Evolutionary conservation across 2,888 invertebrate genomes (phyloP).

Genomic region (Alviniconcha strummeri): DNA sequence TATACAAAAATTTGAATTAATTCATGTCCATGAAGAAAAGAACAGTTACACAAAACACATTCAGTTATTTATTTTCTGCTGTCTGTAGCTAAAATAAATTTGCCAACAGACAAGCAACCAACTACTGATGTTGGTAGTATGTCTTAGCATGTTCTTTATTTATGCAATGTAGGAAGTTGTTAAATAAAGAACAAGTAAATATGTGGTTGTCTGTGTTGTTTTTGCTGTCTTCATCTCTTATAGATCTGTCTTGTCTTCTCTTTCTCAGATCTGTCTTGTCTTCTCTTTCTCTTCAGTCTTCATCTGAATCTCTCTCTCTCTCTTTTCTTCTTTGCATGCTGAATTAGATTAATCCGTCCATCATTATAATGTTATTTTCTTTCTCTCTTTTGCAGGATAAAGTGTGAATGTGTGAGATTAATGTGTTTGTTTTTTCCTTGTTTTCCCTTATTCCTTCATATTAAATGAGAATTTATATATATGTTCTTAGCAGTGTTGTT

Average conservation of each 20-base stretch:
- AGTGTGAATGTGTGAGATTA: conserved; percentile 10
- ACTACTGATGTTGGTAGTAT: no score
- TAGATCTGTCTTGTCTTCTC: neutral
- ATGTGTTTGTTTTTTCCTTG: neutral
- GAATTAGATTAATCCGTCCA: neutral
- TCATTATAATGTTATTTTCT: neutral
- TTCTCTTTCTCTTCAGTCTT: neutral
- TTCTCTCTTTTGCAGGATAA: conserved; percentile 13
- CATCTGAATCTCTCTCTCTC: neutral
- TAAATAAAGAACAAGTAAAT: no score
- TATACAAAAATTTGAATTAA: no score
- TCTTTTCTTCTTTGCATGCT: neutral
- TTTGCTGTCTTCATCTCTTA: no score
- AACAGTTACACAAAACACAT: no score
- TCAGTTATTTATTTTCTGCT: no score
- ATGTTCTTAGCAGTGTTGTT: neutral
- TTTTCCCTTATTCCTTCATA: neutral
- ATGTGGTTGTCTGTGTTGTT: no score
- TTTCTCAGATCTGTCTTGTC: neutral
- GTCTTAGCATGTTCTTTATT: no score
- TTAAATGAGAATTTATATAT: conserved; percentile 41
- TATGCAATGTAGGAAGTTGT: no score
- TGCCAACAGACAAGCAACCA: no score
- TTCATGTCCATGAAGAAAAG: no score
- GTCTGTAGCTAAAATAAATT: no score